Evolutionary conservation across 2,113 vertebrate genomes (phyloP), one percentile per base, ranked within the genome.

Genomic region (Chinchilla lanigera): DNA sequence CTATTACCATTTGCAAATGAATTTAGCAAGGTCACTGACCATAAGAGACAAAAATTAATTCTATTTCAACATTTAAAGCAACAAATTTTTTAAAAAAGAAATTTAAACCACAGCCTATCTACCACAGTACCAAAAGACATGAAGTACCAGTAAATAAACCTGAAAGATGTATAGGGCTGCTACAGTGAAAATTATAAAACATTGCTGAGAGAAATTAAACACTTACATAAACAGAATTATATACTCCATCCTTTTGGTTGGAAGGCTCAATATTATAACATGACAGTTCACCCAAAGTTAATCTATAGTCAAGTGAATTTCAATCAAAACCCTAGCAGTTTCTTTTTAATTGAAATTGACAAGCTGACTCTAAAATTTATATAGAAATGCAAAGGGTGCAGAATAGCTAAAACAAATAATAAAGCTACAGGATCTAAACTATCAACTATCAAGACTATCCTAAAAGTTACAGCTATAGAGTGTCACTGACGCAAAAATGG

Each of bases 331-430:
- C 6, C 22, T 52, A 89, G 63, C 52, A 86, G 2, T 38, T 75
- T 89, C 47, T 86, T 94, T 94, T 90, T 58, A 83, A 91, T 16
- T 83, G 28, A 82, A 94, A 94, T 3, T 84, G 35, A 94, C 33
- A 58, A 56, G 35, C 41, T 95, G 41, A 89, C 41, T 65, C n/a
- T 91, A 91, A 94, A 94, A 89, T 84, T 50, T 87, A 54, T 38
- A 67, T 30, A 13, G 16, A 88, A 94, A 54, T 94, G 11, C 67
- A 67, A 94, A 94, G 56, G 35, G 75, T 77, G 61, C 26, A 77
- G 50, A 94, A 28, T 24, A 83, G 56, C 56, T 91, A 87, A 65
- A 60, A 50, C 41, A 83, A 28, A 67, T 50, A 91, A 95, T 44
- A 90, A 84, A 94, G 28, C 54, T 83, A 12, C 14, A 67, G 22